A percentile compares a stretch with the other conserved stretches of the same genome.
phyloP scores from a whole-genome alignment of 1,140 invertebrate species.

The Colletes gigas region DNA sequence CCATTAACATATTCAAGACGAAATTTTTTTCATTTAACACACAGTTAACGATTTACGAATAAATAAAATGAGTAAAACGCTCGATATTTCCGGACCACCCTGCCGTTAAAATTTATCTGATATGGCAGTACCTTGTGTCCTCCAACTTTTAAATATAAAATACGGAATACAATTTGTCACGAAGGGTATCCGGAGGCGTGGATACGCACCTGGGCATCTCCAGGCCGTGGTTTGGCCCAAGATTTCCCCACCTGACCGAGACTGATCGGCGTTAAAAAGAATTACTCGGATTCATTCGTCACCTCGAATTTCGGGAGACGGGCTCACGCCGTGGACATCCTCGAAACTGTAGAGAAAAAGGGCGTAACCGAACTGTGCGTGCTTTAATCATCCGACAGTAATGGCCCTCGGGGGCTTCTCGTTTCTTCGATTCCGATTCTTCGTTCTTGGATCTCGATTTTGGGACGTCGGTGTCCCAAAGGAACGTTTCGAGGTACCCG shows the following conservation, averaged over 20 bases:
- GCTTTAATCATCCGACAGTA: constrained; percentile 16
- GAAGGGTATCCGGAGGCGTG: not conserved
- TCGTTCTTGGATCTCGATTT: not conserved
- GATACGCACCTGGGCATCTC: constrained; percentile 12
- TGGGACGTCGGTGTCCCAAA: not conserved
- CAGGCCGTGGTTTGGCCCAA: not conserved
- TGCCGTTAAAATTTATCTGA: no score
- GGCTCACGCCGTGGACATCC: constrained; percentile 15
- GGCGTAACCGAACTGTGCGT: not conserved
- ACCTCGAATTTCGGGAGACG: constrained; percentile 37
- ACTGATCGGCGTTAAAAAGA: constrained; percentile 57
- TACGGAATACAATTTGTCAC: no score
- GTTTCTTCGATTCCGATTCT: not conserved
- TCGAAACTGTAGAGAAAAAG: not conserved
- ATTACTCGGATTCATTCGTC: constrained; percentile 56
- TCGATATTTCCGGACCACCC: no score
- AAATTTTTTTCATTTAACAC: no score
- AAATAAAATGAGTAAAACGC: no score
- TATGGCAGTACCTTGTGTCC: no score
- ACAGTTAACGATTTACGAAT: no score
- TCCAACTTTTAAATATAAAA: no score
- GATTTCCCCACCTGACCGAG: constrained; percentile 56
- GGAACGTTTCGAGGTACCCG: no score
- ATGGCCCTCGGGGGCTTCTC: not conserved
- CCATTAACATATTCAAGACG: no score